These are phyloP conservation scores for Polyergus mexicanus DNA, from an alignment of 1,140 invertebrate genomes.

Conservation along the genomic window DNA sequence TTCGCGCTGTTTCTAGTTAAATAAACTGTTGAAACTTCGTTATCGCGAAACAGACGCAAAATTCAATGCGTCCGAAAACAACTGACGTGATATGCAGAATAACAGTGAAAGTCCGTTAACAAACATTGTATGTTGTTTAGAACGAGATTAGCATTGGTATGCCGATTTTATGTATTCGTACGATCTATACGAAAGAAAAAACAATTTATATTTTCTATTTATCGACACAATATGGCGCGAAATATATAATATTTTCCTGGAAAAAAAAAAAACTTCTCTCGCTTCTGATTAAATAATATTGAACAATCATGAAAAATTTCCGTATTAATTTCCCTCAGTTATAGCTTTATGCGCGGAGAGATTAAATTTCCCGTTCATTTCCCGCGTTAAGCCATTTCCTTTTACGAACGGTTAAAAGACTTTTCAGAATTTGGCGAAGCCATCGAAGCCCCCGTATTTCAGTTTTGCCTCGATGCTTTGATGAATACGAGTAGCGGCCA, in stretches of 20 bases:
- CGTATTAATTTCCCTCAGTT: constrained; percentile 1
- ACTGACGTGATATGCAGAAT: constrained; percentile 14
- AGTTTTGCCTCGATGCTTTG: constrained; percentile 32
- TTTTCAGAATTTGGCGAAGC: constrained; percentile 14
- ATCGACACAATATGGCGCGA: not conserved
- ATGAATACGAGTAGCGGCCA: constrained; percentile 39
- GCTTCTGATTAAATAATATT: constrained; percentile 5
- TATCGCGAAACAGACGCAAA: constrained; percentile 23
- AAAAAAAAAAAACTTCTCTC: not conserved
- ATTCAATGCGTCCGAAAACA: constrained; percentile 26
- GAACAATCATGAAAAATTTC: constrained; percentile 13
- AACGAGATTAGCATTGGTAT: not conserved
- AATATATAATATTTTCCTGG: not conserved
- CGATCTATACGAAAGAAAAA: not conserved
- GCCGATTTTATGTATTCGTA: too few species aligned
- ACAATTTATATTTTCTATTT: not conserved
- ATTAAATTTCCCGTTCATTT: constrained; percentile 47
- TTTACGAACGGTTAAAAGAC: constrained; percentile 45
- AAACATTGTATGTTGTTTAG: constrained; percentile 13
- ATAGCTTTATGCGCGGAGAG: not conserved
- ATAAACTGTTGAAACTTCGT: constrained; percentile 51
- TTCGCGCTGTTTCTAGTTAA: constrained; percentile 29
- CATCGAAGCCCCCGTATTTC: constrained; percentile 27
- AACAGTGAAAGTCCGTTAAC: not conserved
- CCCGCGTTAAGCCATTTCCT: constrained; percentile 18